A percentile compares a stretch with the other conserved stretches of the same genome.
Conservation (phyloP, 1,140 invertebrate genomes). For the Bombus haemorrhoidalis region DNA sequence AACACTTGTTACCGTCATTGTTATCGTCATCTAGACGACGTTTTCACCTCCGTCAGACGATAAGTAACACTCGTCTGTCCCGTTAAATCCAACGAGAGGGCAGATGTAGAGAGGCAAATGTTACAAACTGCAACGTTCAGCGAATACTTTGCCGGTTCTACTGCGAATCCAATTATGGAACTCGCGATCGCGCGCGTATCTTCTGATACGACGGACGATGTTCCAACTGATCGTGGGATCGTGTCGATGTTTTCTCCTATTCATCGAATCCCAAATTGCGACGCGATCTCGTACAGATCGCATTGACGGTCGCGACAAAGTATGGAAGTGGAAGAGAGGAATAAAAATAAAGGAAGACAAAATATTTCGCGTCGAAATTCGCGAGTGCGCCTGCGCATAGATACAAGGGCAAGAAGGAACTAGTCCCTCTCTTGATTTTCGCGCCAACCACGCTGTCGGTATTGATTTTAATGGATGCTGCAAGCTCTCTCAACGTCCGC, state of each 20-base stretch:
- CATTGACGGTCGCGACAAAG: neutral
- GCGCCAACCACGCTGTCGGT: constrained; percentile 64
- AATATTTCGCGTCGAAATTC: neutral
- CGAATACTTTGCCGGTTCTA: neutral
- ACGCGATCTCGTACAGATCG: neutral
- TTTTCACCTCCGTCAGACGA: neutral
- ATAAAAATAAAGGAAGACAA: neutral
- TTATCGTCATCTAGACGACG: constrained; percentile 24
- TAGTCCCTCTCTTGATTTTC: constrained; percentile 66
- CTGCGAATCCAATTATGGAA: neutral
- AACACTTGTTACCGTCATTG: constrained; percentile 30
- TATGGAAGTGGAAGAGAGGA: neutral
- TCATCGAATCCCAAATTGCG: neutral
- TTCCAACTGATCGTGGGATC: neutral
- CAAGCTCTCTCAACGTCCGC: constrained; percentile 49
- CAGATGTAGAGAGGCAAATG: neutral
- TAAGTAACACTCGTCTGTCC: neutral
- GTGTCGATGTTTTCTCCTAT: neutral
- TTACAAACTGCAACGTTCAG: neutral
- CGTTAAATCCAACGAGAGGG: neutral
- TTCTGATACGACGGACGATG: neutral
- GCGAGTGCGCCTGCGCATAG: constrained; percentile 24
- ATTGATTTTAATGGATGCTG: constrained; percentile 78
- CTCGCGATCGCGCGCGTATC: neutral
- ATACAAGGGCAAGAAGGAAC: constrained; percentile 5